These are phyloP conservation scores for Pilophorus perplexus DNA, from an alignment of 2,888 invertebrate genomes.

Conservation along the genomic window DNA sequence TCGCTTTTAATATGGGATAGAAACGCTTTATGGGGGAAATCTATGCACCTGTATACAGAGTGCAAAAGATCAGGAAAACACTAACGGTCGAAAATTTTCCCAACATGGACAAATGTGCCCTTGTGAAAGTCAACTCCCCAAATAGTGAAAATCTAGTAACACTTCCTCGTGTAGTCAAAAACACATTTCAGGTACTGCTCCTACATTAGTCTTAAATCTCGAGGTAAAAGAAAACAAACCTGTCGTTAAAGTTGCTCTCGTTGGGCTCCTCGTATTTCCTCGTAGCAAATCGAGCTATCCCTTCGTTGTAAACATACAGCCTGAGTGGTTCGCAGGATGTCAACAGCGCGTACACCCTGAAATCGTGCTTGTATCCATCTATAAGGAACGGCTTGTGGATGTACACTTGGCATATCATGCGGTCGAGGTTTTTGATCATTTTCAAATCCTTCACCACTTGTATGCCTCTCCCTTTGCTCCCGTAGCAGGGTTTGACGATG, in stretches of 20 bases:
- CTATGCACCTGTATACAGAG: too few relatives aligned
- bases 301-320: constrained; percentile 88
- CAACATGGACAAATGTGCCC: too few relatives aligned
- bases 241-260: constrained; percentile 73
- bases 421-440: constrained; percentile 71
- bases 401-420: constrained; percentile 83
- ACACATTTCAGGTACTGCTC: too few relatives aligned
- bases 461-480: constrained; percentile 87
- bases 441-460: constrained; percentile 78
- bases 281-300: constrained; percentile 85
- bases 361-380: constrained; percentile 90
- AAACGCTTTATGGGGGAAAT: too few relatives aligned
- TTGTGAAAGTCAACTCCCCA: too few relatives aligned
- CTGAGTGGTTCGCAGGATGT: constrained; percentile 87
- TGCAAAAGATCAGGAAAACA: too few relatives aligned
- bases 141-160: too few relatives aligned
- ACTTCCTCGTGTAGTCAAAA: too few relatives aligned
- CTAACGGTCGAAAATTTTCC: too few relatives aligned
- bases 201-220: too few relatives aligned
- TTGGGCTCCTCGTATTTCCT: constrained; percentile 77
- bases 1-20: too few relatives aligned
- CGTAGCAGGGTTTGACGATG: constrained; percentile 87
- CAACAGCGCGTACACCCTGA: constrained; percentile 76
- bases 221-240: too few relatives aligned
- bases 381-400: constrained; percentile 73